These are phyloP conservation scores for Callorhinus ursinus DNA, from an alignment of 2,113 vertebrate genomes.

Conservation along the genomic window DNA sequence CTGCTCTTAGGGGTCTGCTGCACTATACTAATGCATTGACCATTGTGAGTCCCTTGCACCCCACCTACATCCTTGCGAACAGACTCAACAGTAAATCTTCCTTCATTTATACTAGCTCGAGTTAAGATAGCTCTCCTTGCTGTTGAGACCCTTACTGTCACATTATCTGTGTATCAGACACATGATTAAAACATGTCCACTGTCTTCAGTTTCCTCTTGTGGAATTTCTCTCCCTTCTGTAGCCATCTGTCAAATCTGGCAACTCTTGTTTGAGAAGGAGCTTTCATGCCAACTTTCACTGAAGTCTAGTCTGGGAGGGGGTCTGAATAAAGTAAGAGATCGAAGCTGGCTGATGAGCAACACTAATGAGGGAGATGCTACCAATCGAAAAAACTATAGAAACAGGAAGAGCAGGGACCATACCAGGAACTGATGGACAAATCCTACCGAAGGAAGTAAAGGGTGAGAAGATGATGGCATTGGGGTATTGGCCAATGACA, in stretches of 20 bases:
- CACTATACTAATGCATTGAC: fast-evolving
- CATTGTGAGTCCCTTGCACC: fast-evolving
- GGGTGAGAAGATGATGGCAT: fast-evolving
- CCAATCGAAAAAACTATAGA: background rate
- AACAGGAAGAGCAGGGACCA: background rate
- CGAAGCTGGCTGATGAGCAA: background rate
- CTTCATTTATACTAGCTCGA: background rate
- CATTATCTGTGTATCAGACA: background rate
- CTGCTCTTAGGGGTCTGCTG: fast-evolving
- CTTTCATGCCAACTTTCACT: background rate
- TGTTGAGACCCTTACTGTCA: background rate
- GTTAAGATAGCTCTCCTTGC: background rate
- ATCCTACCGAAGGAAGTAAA: background rate
- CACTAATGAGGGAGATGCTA: background rate
- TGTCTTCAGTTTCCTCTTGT: background rate
- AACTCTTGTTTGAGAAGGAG: background rate
- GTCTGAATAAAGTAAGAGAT: background rate
- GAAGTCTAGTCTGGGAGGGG: background rate
- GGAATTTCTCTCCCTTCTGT: background rate
- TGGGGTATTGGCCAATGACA: no score
- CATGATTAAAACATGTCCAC: background rate
- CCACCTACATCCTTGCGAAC: background rate
- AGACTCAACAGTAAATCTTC: background rate
- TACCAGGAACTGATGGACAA: fast-evolving
- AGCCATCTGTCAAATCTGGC: background rate